Conservation (phyloP, 2,888 invertebrate genomes). For the Alentia gelatinosa region DNA sequence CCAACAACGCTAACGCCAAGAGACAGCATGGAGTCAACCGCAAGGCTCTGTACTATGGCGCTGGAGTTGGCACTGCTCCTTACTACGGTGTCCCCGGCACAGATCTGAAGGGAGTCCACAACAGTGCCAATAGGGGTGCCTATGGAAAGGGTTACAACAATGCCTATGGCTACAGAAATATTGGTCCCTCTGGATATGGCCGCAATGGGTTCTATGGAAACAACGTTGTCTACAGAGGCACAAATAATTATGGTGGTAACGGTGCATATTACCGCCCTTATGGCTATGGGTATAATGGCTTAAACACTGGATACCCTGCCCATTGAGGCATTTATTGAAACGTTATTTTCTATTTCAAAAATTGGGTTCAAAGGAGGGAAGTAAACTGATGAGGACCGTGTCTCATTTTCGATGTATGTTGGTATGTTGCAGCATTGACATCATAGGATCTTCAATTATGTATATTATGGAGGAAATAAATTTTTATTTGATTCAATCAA, state of each 20-base stretch:
- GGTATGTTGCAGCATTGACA: too few species aligned
- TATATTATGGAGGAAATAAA: too few species aligned
- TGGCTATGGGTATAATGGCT: background rate
- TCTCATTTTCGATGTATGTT: too few species aligned
- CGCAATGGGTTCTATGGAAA: too few species aligned
- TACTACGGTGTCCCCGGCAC: conserved; percentile 35
- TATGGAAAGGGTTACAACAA: background rate
- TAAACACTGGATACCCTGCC: background rate
- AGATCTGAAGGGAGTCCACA: background rate
- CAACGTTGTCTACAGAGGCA: background rate
- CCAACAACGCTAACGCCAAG: background rate
- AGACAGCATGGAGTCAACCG: background rate
- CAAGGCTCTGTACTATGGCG: background rate
- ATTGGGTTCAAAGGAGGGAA: too few species aligned
- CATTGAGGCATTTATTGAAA: too few species aligned
- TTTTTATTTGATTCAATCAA: too few species aligned
- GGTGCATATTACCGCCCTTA: background rate
- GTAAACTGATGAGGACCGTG: too few species aligned
- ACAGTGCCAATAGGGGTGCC: background rate
- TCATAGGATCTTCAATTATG: too few species aligned
- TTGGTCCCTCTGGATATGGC: too few species aligned
- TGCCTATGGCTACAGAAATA: background rate
- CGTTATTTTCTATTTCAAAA: too few species aligned
- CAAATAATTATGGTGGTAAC: background rate
- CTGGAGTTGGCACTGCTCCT: conserved; percentile 33